phyloP scores from a whole-genome alignment of 1,140 invertebrate genomes.

The Drosophila pectinifera region DNA sequence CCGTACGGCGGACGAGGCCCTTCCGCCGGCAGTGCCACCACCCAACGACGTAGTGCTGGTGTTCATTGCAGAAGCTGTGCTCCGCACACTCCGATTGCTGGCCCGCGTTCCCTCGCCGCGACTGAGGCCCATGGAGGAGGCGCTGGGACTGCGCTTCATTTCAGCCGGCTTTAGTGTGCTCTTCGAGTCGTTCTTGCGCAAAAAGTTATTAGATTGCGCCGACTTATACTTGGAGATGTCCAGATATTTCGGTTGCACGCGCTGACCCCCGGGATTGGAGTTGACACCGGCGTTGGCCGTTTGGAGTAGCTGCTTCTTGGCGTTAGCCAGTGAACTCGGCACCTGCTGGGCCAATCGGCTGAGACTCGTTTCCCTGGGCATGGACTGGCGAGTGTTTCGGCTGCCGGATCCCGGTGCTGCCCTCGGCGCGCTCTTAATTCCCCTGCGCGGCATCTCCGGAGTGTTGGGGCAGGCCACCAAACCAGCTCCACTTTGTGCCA shows the following conservation, averaged over 20 bases:
- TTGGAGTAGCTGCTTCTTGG: slow-evolving; percentile 83
- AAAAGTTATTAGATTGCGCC: slow-evolving; percentile 86
- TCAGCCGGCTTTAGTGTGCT: slow-evolving; percentile 85
- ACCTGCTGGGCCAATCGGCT: slow-evolving; percentile 79
- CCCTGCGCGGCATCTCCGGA: slow-evolving; percentile 85
- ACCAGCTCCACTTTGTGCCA: slow-evolving; percentile 61
- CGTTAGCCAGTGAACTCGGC: slow-evolving; percentile 80
- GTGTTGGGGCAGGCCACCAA: slow-evolving; percentile 86
- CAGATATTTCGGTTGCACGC: slow-evolving; percentile 85
- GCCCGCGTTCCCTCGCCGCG: slow-evolving; percentile 69
- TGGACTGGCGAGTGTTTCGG: slow-evolving; percentile 70
- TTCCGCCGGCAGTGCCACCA: slow-evolving; percentile 44
- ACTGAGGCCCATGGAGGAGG: slow-evolving; percentile 75
- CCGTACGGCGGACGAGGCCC: slow-evolving; percentile 70
- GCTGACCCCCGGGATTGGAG: slow-evolving; percentile 24
- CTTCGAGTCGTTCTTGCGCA: slow-evolving; percentile 87
- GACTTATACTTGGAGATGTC: slow-evolving; percentile 87
- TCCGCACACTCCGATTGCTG: slow-evolving; percentile 80
- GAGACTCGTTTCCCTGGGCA: slow-evolving; percentile 83
- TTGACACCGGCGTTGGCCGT: slow-evolving; percentile 63
- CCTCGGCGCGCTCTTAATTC: slow-evolving; percentile 71
- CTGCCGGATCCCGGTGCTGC: slow-evolving; percentile 40
- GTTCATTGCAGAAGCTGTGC: slow-evolving; percentile 71
- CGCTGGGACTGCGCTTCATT: slow-evolving; percentile 83
- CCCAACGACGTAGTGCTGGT: slow-evolving; percentile 71